Conservation (phyloP, 2,113 vertebrate species). For the Aleadryas rufinucha region DNA sequence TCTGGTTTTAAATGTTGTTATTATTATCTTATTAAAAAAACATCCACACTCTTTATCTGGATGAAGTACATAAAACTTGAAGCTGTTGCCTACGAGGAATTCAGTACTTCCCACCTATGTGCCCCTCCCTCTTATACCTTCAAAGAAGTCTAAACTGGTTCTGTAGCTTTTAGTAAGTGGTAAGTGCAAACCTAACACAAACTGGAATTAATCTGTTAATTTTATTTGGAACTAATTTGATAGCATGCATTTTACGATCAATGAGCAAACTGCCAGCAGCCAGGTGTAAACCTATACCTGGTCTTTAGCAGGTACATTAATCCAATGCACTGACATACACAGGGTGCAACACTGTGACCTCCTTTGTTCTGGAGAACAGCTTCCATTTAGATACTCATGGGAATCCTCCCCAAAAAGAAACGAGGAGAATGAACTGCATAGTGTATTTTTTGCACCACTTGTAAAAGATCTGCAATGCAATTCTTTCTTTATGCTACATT, state of each 20-base stretch:
- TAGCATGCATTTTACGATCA: neutral
- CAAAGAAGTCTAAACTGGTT: constrained; percentile 7
- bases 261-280: neutral
- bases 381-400: neutral
- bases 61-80: neutral
- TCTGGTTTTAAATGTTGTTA: neutral
- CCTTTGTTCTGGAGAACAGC: neutral
- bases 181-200: neutral
- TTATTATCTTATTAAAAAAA: neutral
- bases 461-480: neutral
- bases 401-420: neutral
- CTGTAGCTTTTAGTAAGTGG: neutral
- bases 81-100: neutral
- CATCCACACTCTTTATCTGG: neutral
- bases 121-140: neutral
- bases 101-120: neutral
- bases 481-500: neutral
- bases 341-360: neutral
- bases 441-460: neutral
- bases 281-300: neutral
- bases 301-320: neutral
- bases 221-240: neutral
- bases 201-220: neutral
- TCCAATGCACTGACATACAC: neutral
- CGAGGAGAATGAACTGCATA: neutral